Evolutionary conservation across 2,888 invertebrate genomes (phyloP).

Genomic region (Eupithecia centaureata): DNA sequence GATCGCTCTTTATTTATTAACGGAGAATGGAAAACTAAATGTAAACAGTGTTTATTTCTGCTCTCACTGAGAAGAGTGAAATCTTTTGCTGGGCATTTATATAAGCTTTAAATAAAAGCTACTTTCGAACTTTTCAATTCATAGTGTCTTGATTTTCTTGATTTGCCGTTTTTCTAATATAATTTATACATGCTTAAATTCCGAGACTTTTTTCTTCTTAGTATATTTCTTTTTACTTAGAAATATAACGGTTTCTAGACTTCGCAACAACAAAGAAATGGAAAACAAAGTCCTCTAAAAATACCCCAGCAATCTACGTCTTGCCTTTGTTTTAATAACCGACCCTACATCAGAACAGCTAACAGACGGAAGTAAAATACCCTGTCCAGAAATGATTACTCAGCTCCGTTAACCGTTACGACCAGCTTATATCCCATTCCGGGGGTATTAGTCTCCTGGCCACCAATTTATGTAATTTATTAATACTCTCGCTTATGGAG

Average conservation of each 20-base stretch:
- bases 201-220: too few species aligned
- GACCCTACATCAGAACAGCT: conserved; percentile 62
- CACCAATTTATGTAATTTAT: conserved; percentile 82
- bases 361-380: conserved; percentile 78
- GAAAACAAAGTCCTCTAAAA: background rate
- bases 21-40: background rate
- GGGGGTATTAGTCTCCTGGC: conserved; percentile 77
- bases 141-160: too few species aligned
- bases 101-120: background rate
- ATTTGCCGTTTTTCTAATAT: too few species aligned
- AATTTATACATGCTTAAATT: too few species aligned
- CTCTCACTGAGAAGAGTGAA: background rate
- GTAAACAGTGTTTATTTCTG: background rate
- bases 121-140: background rate
- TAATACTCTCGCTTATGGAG: conserved; percentile 71
- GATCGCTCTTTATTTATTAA: conserved; percentile 72
- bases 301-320: conserved; percentile 18
- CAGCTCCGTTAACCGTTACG: conserved; percentile 78
- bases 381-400: conserved; percentile 82
- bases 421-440: conserved; percentile 80
- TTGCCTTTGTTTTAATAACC: conserved; percentile 65
- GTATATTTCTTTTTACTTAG: background rate
- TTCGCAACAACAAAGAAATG: background rate
- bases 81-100: too few species aligned
- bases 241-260: too few species aligned